A percentile compares a stretch with the other conserved stretches of the same genome.
Evolutionary conservation across 1,140 invertebrate genomes (phyloP).

Genomic region (Magallana gigas): DNA sequence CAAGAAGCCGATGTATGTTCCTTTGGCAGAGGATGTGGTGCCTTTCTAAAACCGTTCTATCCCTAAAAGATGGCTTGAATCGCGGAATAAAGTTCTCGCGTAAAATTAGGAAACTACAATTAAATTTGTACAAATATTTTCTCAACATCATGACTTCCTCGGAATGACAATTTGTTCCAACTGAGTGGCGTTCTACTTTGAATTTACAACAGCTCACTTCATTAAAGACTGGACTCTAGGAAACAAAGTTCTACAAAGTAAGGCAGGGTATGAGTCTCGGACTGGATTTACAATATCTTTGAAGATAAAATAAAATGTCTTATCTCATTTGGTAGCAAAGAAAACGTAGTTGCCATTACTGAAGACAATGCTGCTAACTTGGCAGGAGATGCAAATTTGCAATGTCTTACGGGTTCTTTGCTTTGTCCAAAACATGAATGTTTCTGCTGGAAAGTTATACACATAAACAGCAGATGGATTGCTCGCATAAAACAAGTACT

Average conservation of each 20-base stretch:
- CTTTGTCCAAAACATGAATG: too few species aligned
- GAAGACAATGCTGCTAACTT: neutral
- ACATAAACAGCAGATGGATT: neutral
- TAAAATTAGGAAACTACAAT: too few species aligned
- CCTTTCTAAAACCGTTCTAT: too few species aligned
- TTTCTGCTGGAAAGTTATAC: neutral
- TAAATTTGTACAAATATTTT: too few species aligned
- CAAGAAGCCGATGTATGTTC: too few species aligned
- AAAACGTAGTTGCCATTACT: neutral
- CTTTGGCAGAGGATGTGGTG: too few species aligned
- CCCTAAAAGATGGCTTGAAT: too few species aligned
- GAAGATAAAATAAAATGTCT: neutral
- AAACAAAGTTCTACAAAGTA: neutral
- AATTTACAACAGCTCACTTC: neutral
- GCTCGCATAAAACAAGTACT: neutral
- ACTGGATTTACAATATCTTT: neutral
- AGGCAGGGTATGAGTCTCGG: neutral
- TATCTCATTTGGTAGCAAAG: neutral
- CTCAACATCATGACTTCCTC: too few species aligned
- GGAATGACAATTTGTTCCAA: too few species aligned
- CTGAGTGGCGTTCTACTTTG: too few species aligned
- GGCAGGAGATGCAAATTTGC: neutral
- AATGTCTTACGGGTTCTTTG: neutral
- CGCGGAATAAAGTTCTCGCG: too few species aligned
- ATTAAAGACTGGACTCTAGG: neutral